Evolutionary conservation across 2,113 vertebrate species (phyloP), one percentile per base, ranked within the genome.

Genomic region (Tamias sibiricus): DNA sequence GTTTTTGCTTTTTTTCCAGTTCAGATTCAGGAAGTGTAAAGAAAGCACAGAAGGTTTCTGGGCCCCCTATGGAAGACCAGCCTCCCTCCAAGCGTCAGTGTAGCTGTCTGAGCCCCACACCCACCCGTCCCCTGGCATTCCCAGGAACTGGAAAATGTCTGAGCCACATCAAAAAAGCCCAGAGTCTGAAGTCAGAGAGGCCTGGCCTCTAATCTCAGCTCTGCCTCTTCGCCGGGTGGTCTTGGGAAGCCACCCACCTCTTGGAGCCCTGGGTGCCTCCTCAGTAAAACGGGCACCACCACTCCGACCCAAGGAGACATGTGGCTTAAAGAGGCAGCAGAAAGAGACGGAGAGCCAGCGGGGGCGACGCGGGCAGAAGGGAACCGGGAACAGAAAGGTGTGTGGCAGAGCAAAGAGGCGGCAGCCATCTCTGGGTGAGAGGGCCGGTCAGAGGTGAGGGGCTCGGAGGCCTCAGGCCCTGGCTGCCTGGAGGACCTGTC

Each of bases 11-110:
- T 68, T 68, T 85, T 96, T 79, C 95, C 97, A 92, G 71, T 52
- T 85, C 72, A 47, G 90, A 95, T 68, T 28, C 96, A 91, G 96
- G 95, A 97, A 97, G 85, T 83, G 16, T 57, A 52, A 89, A 90
- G 87, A 93, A 97, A 91, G 75, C 72, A 71, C 32, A 64, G 37
- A 72, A 68, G n/a, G 47, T 26, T 71, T 92, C 30, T 62, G 66
- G 57, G 74, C 26, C 35, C 32, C 79, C 37, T 4, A 24, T n/a
- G 40, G 57, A 80, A 83, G 52, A 37, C 14, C 28, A 2, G 49
- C 52, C 75, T 40, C 86, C 59, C 3, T 9, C 59, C 59, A 91
- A 91, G 72, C 37, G 57, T 52, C 74, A 28, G 42, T 66, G 2
- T 4, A 30, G 57, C 30, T 5, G 11, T 10, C 44, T 1, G 6